Evolutionary conservation across 1,140 invertebrate genomes (phyloP).

Genomic region (Drosophila miranda): DNA sequence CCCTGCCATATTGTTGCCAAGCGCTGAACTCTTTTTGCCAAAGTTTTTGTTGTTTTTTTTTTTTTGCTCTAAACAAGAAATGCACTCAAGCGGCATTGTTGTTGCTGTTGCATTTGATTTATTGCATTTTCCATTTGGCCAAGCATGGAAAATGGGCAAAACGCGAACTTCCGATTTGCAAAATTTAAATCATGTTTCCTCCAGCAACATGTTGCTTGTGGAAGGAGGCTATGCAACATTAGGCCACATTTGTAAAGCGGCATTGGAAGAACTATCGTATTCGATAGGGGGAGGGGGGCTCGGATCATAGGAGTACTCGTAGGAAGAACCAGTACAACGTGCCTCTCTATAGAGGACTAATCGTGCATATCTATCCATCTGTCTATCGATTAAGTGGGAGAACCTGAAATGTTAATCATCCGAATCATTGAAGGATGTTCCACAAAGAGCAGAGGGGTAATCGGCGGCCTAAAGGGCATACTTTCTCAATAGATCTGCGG

Average conservation of each 20-base stretch:
- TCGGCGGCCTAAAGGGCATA: no score
- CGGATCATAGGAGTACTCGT: background rate
- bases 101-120: slow-evolving; percentile 46
- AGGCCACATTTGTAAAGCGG: slow-evolving; percentile 9
- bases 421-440: background rate
- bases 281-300: background rate
- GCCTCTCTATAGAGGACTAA: background rate
- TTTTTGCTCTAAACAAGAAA: slow-evolving; percentile 32
- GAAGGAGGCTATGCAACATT: slow-evolving; percentile 2
- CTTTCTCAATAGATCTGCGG: no score
- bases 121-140: slow-evolving; percentile 53
- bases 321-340: slow-evolving; percentile 24
- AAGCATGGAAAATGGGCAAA: slow-evolving; percentile 59
- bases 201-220: slow-evolving; percentile 51
- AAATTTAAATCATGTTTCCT: slow-evolving; percentile 22
- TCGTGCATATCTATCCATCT: background rate
- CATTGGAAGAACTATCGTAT: slow-evolving; percentile 1
- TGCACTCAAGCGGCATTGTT: slow-evolving; percentile 33
- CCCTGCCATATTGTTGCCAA: slow-evolving; percentile 45
- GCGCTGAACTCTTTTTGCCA: slow-evolving; percentile 1
- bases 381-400: slow-evolving; percentile 15
- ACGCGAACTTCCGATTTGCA: slow-evolving; percentile 58
- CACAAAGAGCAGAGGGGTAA: no score
- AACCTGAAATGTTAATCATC: slow-evolving; percentile 20
- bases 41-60: slow-evolving; percentile 5